Evolutionary conservation across 2,797 vertebrate genomes (phyloP).

Genomic region (Tarsius wallacei): DNA sequence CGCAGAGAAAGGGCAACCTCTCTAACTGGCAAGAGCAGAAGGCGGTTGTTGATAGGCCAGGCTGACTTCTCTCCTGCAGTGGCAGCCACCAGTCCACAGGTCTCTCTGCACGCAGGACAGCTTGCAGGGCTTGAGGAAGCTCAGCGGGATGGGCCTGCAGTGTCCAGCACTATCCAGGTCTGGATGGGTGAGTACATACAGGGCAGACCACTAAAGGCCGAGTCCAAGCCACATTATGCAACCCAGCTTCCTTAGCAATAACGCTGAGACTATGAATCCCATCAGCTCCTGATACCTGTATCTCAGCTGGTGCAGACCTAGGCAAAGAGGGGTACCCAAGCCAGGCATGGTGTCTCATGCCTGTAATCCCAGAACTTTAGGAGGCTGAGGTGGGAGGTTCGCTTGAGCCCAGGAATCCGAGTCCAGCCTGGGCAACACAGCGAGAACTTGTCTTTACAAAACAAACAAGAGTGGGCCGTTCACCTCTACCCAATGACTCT

Average conservation of each 20-base stretch:
- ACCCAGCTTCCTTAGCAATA: background rate
- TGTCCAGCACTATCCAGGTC: background rate
- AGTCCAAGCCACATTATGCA: background rate
- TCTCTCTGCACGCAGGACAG: background rate
- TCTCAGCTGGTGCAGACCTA: background rate
- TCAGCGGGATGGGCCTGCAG: too few relatives aligned
- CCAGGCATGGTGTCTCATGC: too few relatives aligned
- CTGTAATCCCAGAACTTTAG: too few relatives aligned
- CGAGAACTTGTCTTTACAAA: too few relatives aligned
- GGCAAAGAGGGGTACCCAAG: background rate
- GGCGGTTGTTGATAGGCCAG: background rate
- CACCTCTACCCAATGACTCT: background rate
- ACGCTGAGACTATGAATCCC: background rate
- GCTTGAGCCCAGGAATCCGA: too few relatives aligned
- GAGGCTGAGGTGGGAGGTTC: too few relatives aligned
- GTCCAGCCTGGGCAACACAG: too few relatives aligned
- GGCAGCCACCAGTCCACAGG: accelerated
- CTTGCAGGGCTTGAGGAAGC: background rate
- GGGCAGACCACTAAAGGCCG: background rate
- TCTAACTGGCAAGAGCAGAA: background rate
- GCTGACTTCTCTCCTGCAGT: background rate
- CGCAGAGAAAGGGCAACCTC: background rate
- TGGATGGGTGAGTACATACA: background rate
- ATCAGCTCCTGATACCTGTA: background rate
- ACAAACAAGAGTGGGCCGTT: too few relatives aligned